Evolutionary conservation across 2,113 vertebrate species (phyloP).

Genomic region (Protobothrops mucrosquamatus): DNA sequence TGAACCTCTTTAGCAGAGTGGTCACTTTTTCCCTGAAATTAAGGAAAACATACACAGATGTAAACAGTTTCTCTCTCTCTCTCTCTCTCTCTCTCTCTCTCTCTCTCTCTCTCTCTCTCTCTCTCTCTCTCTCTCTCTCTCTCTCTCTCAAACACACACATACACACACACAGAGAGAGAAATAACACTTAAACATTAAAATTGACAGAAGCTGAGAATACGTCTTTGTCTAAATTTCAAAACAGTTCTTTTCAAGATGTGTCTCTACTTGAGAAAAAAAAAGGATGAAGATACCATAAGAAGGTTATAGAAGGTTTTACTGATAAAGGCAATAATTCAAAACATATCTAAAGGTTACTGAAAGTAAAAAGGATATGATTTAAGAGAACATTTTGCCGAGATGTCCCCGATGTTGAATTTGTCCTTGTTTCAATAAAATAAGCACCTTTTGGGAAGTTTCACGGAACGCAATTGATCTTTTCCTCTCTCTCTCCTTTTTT

Average conservation of each 20-base stretch:
- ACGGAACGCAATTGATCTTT: neutral
- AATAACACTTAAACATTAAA: neutral
- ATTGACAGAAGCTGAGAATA: neutral
- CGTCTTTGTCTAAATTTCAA: neutral
- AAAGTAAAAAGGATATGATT: neutral
- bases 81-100: too few relatives aligned
- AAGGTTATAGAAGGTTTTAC: neutral
- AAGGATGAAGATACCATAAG: neutral
- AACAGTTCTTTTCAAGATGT: neutral
- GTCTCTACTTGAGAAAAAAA: fast-evolving
- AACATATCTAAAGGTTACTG: neutral
- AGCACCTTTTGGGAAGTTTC: neutral
- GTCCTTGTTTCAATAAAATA: slow-evolving; percentile 12
- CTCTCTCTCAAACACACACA: too few relatives aligned
- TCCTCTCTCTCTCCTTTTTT: neutral
- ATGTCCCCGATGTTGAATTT: neutral
- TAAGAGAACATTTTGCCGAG: neutral
- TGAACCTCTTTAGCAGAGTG: neutral
- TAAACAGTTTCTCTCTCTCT: neutral
- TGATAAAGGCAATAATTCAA: neutral
- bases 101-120: too few relatives aligned
- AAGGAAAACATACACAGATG: neutral
- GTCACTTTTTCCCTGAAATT: neutral
- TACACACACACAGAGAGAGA: neutral
- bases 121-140: too few relatives aligned